Evolutionary conservation across 2,797 vertebrate genomes (phyloP), one percentile per base, ranked within the genome.

Genomic region (Gobionotothen gibberifrons): DNA sequence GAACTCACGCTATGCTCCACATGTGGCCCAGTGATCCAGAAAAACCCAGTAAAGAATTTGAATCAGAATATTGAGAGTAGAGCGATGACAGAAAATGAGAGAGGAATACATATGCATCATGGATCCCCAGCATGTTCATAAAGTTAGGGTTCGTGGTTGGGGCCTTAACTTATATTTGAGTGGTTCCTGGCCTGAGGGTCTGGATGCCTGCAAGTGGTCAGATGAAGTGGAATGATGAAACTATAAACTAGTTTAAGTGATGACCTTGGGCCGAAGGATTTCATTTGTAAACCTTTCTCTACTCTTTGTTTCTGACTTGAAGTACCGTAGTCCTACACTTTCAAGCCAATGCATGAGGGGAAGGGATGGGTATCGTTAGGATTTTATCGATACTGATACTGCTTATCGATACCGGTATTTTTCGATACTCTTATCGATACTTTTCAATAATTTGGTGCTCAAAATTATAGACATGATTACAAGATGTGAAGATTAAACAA

Each of bases 11-110:
- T 9, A 10, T 42, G 43, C 62, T 72, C 39, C 54, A 70, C 44
- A 44, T 55, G 29, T 49, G 49, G 32, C 19, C 42, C 49, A 36
- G 43, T 61, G 49, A 78, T 53, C 67, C 57, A 71, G 43, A 73
- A 59, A 57, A 63, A 39, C 61, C 66, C 15, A 16, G 36, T 44
- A 58, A 36, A 36, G 11, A 71, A 17, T 73, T 62, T 44, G 47
- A 67, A 52, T 51, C 19, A 8, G 16, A 51, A 48, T 21, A 39
- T 10, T 1, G 5, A 47, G 56, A 61, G 53, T 6, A 29, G n/a
- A 57, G 44, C 53, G 22, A 53, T 29, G 63, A 48, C 11, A 54
- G 15, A 5, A 16, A 65, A 69, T 43, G 15, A 59, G 22, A 49
- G 26, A 47, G 6, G 60, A 44, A 68, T 69, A 42, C 71, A 64